A percentile compares a stretch with the other conserved stretches of the same genome.
These are phyloP conservation scores for Salmo trutta DNA, from an alignment of 2,797 vertebrate genomes.

Conservation along the genomic window DNA sequence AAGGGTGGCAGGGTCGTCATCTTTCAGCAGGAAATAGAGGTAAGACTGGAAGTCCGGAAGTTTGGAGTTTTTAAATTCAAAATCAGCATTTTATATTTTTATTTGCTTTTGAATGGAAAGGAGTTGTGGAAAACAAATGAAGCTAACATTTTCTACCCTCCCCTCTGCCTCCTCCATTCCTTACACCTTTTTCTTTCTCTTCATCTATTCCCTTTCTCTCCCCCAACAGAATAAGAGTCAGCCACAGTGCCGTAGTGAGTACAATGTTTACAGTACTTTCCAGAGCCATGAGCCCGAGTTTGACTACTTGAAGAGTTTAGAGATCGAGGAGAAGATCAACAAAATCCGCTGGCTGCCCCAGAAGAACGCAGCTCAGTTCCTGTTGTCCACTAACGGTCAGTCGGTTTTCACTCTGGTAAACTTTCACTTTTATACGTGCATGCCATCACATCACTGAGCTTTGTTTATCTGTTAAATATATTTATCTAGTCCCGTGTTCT, in stretches of 20 bases:
- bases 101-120: neutral
- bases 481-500: neutral
- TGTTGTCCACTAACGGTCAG: conserved; percentile 96
- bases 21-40: conserved; percentile 88
- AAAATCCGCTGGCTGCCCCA: conserved; percentile 99
- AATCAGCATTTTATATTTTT: too few species aligned
- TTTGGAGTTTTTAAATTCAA: neutral
- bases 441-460: neutral
- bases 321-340: conserved; percentile 99
- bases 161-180: too few species aligned
- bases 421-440: too few species aligned
- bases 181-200: too few species aligned
- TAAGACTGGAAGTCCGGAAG: conserved; percentile 18
- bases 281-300: conserved; percentile 99
- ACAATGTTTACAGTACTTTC: conserved; percentile 99
- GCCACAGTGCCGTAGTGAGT: conserved; percentile 93
- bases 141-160: neutral
- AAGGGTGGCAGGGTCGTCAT: conserved; percentile 98
- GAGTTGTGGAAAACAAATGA: too few species aligned
- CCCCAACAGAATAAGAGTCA: conserved; percentile 87
- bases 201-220: neutral
- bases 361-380: conserved; percentile 97
- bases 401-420: neutral
- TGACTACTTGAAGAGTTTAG: conserved; percentile 99
- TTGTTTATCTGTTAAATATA: neutral